Base-by-base conservation (phyloP, 2,113 vertebrate genomes). In the Cyanoramphus novaezelandiae region DNA sequence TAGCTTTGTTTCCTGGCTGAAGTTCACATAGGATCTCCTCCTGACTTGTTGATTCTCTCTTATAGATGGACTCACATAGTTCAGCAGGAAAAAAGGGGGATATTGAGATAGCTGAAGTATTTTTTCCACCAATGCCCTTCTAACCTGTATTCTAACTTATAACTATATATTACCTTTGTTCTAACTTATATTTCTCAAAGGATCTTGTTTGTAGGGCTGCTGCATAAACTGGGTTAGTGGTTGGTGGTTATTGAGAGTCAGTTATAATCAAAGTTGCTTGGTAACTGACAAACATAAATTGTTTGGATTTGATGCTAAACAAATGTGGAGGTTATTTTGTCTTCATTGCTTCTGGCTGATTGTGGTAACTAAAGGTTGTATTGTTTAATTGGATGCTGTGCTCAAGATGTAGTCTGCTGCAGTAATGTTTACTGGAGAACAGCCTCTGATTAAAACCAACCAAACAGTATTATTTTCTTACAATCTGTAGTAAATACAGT, bases 31-130 rank as follows among this genome's bases (percentile, higher is more conserved):
- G 25, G 8, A 18, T 31, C 55, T 57, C 27, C 3, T 11, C 29
- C 43, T 13, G 27, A 12, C 33, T 28, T 41, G 19, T 41, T 31
- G 19, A 9, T 50, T 47, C 55, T 64, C 16, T 39, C 50, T 37
- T 10, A 2, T 13, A 10, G 33, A 24, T 8, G 50, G 47, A 14
- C 35, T 27, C 0, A 1, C 8, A 4, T 28, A 5, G 31, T 35
- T 71, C 28, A 21, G 31, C 33, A 37, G 78, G 43, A 35, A 18
- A 33, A 35, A n/a, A 63, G 23, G 46, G 52, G 20, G n/a, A 16
- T 46, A 11, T 21, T 24, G 46, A n/a, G 44, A 19, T 27, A n/a
- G 37, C 16, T 44, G 35, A 29, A 17, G 28, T 29, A 1, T n/a
- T 3, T 59, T 79, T 91, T 53, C 62, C 13, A 43, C 37, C 35